phyloP scores from a whole-genome alignment of 2,113 vertebrate genomes.

The Australoheros scitulus region DNA sequence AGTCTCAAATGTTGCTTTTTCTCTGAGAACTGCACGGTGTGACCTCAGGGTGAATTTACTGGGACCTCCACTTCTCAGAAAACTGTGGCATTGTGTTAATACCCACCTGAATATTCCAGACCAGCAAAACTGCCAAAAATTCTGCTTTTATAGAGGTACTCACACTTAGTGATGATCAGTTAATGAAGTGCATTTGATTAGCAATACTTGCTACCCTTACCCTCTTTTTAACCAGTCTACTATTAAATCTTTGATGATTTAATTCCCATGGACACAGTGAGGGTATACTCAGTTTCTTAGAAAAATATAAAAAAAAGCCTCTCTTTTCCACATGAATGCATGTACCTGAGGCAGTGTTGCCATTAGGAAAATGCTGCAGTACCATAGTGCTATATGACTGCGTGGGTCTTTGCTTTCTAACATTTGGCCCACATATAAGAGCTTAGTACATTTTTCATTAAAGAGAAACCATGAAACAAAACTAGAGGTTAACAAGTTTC shows the following conservation, averaged over 20 bases:
- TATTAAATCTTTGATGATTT: too few species aligned
- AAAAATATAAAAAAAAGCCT: too few species aligned
- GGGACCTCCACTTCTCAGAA: too few species aligned
- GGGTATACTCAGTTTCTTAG: neutral
- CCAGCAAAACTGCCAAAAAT: too few species aligned
- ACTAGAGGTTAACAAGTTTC: conserved; percentile 56
- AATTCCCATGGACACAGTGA: neutral
- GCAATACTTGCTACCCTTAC: neutral
- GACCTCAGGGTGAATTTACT: too few species aligned
- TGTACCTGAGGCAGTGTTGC: neutral
- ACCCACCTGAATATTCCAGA: too few species aligned
- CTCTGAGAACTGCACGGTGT: too few species aligned
- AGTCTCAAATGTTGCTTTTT: too few species aligned
- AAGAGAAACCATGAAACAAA: conserved; percentile 36
- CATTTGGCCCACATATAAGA: conserved; percentile 65
- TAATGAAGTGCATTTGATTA: neutral
- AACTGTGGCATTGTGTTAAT: too few species aligned
- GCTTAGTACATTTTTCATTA: conserved; percentile 45
- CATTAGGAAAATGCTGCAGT: conserved; percentile 34
- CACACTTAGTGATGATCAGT: neutral
- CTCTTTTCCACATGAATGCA: neutral
- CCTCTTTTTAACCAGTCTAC: neutral
- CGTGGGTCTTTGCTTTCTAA: conserved; percentile 46
- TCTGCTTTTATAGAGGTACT: neutral
- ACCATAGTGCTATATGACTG: conserved; percentile 55